Evolutionary conservation across 92 coral and sea anemone genomes (phyloP), one percentile per base, ranked within the genome.

Genomic region (Diadumene lineata): DNA sequence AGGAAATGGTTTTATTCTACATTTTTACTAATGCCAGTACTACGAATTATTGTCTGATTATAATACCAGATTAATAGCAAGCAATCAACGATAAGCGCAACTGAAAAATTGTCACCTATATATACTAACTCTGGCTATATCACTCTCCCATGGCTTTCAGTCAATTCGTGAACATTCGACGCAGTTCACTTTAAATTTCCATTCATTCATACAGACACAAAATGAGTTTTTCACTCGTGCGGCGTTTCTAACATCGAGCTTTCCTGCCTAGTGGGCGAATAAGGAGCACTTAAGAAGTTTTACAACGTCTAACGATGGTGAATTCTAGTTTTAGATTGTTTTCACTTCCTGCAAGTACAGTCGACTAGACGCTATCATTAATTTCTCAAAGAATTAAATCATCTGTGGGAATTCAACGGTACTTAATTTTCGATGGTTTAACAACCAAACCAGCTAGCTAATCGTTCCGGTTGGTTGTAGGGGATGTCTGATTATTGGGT

Each of bases 201-300:
- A 38, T 38, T 38, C 48, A 38, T 4, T 38, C 6, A 13, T 4
- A 38, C 13, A 38, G 13, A 38, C 6, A 38, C 6, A 38, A 38
- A 38, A 13, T 38, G 48, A 4, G 48, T 38, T 38, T 4, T 38
- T 38, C 13, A 4, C 48, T 38, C 48, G 48, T 4, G 7, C 48
- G 48, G 7, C 13, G 48, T 38, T 38, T 38, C 48, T 38, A 38
- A 38, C 48, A 13, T 38, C 48, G 48, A 38, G 13, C n/a, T 53
- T 53, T 53, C 58, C 58, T 53, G 58, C 19, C 58, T 4, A 3
- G 58, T 53, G 58, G 58, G 58, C 58, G 58, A 53, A 53, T 3
- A 53, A 13, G 24, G 19, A 13, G 3, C 58, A 53, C 13, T 38
- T 38, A 38, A 38, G 7, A 38, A 38, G 48, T 38, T 38, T 38